Evolutionary conservation across 2,113 vertebrate species (phyloP).

Genomic region (Heterocephalus glaber): DNA sequence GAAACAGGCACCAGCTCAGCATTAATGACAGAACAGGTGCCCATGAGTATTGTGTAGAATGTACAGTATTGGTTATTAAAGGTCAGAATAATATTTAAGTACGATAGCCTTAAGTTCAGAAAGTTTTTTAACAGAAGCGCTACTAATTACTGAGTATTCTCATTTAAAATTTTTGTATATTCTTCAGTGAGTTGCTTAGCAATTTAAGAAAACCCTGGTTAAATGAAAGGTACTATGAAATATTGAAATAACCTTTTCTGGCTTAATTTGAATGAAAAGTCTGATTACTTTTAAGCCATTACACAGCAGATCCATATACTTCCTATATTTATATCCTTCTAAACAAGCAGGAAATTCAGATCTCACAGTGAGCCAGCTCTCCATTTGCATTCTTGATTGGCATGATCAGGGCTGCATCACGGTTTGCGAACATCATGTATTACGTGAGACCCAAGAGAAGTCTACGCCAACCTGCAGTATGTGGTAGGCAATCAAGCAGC

Average conservation of each 20-base stretch:
- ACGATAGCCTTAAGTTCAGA: conserved; percentile 19
- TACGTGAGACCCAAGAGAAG: conserved; percentile 55
- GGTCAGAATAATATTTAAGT: background rate
- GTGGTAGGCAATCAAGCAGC: conserved; percentile 81
- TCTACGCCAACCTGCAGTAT: conserved; percentile 81
- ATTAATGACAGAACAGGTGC: background rate
- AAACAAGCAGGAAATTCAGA: conserved; percentile 84
- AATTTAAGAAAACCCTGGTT: conserved; percentile 42
- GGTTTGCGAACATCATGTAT: conserved; percentile 81
- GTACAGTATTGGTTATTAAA: background rate
- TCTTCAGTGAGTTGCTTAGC: conserved; percentile 33
- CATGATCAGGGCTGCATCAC: conserved; percentile 73
- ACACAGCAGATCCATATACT: conserved; percentile 77
- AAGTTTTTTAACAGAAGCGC: conserved; percentile 12
- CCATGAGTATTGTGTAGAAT: background rate
- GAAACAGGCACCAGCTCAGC: background rate
- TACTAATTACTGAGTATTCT: conserved; percentile 33
- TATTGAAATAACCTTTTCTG: background rate
- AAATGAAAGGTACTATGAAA: conserved; percentile 51
- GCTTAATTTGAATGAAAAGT: conserved; percentile 74
- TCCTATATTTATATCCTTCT: conserved; percentile 75
- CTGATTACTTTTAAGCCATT: conserved; percentile 80
- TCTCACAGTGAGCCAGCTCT: conserved; percentile 80
- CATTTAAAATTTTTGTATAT: conserved; percentile 31
- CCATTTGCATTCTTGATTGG: conserved; percentile 85